Evolutionary conservation across 2,113 vertebrate genomes (phyloP).

Genomic region (Lates calcarifer): DNA sequence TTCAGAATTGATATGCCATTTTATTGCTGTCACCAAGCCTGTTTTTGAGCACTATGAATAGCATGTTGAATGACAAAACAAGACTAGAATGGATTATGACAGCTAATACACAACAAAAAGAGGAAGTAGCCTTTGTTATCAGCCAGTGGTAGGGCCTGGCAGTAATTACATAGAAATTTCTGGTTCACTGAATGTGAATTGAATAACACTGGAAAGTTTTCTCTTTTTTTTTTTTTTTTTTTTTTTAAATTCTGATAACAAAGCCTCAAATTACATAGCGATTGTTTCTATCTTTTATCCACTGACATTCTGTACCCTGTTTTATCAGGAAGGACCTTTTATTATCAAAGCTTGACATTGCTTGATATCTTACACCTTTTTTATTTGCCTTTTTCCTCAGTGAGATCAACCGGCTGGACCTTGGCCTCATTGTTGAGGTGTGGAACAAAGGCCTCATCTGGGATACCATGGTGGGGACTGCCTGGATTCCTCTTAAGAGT

Average conservation of each 20-base stretch:
- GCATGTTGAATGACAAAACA: conserved; percentile 55
- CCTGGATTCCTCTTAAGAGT: conserved; percentile 93
- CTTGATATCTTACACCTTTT: neutral
- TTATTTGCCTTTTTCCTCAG: conserved; percentile 75
- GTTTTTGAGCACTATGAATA: conserved; percentile 63
- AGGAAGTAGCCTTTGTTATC: conserved; percentile 55
- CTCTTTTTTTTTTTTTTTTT: neutral
- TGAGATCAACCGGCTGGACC: conserved; percentile 96
- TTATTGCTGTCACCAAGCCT: conserved; percentile 63
- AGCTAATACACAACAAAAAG: conserved; percentile 33
- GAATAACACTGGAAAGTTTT: neutral
- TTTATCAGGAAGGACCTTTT: neutral
- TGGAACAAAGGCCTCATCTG: conserved; percentile 99
- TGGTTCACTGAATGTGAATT: neutral
- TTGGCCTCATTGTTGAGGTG: conserved; percentile 97
- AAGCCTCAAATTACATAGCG: neutral
- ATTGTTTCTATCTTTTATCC: conserved; percentile 5
- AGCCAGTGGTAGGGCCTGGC: neutral
- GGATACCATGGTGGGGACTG: conserved; percentile 96
- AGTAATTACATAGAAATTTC: conserved; percentile 31
- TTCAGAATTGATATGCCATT: conserved; percentile 65
- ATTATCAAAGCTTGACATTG: neutral
- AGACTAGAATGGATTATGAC: conserved; percentile 50
- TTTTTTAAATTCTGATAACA: conserved; percentile 7
- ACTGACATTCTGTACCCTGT: neutral